Base-by-base conservation (phyloP, 2,113 vertebrate genomes). In the Catharus minimus region DNA sequence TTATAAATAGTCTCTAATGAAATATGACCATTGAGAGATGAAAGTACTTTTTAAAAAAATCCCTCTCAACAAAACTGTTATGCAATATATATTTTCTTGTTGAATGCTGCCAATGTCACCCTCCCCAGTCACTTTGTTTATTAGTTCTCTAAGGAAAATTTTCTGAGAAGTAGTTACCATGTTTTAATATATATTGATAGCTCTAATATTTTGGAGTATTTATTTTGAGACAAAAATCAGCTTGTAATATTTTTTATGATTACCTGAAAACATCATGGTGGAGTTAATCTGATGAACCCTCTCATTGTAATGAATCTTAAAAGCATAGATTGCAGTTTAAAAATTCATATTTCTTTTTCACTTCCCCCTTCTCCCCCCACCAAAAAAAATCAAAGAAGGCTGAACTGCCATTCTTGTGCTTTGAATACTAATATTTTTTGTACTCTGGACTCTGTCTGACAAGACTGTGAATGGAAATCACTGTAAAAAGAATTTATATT, bases 281-380 rank as follows among this genome's bases (percentile, higher is more conserved):
- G n/a, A 91, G 33, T 71, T 36, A 69, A 26, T 56, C 14, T 47
- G 19, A 67, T 4, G 2, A 77, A 49, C 36, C 13, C 11, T 41
- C 19, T 86, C 12, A 49, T 39, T 2, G 0, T 55, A 52, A 64
- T 13, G 17, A 64, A 18, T 52, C 15, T 87, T 36, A 92, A 71
- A 89, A 67, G 33, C 15, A 56, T 3, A 61, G 11, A 38, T 21
- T 38, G 3, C 7, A 15, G 11, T 39, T 12, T 66, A 77, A 86
- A 76, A 72, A 7, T 24, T 1, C 44, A 0, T 53, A 12, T 26
- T 56, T 67, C 13, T 53, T 76, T 66, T 76, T 52, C 20, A 57
- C 4, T 61, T 56, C 5, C 6, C 12, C 4, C 13, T 13, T 39
- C 8, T 10, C 0, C 3, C 5, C 24, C 1, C 11, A 49, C 22